Base-by-base conservation (phyloP, 2,797 vertebrate genomes). In the Siniperca obscura region DNA sequence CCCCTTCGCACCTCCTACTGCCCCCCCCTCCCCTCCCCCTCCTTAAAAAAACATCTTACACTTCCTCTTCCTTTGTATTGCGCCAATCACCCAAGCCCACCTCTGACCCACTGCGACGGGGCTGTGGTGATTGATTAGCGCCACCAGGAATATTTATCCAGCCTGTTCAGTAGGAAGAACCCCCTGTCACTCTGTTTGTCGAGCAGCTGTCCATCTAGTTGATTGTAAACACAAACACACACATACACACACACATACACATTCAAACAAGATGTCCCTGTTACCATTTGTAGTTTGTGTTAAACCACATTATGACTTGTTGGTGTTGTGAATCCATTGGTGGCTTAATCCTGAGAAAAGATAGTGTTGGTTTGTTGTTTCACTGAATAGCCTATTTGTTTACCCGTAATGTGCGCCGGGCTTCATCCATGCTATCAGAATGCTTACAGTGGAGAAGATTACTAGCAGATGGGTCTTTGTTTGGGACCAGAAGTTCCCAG, bases 391-490 rank as follows among this genome's bases (percentile, higher is more conserved):
- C 60, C 65, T 53, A 42, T 87, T 89, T 86, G 83, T 91, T 91
- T 88, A 76, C 40, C 56, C 67, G 3, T 82, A 72, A 89, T 86
- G 80, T 82, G 75, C 6, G 44, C 73, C 25, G n/a, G 67, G 87
- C 85, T 90, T 76, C 77, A 44, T 85, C 56, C 66, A 10, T 50
- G 64, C 70, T 87, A 81, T 86, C 76, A 78, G 85, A 36, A 40
- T 80, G 68, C 85, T 85, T 84, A 87, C 86, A 89, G 87, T 53
- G 75, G 65, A 65, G 80, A 44, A 84, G 86, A 93, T 92, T 87
- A 85, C 87, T 79, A 72, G 83, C 91, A 93, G 91, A 93, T 91
- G 91, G 89, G 70, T 80, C 79, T 91, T 88, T 91, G 91, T 91
- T 90, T 87, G 74, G 64, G 85, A 90, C 82, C 85, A 89, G 87